These are phyloP conservation scores for Paramormyrops hopkinsi DNA, from an alignment of 2,797 vertebrate genomes.

Conservation along the genomic window DNA sequence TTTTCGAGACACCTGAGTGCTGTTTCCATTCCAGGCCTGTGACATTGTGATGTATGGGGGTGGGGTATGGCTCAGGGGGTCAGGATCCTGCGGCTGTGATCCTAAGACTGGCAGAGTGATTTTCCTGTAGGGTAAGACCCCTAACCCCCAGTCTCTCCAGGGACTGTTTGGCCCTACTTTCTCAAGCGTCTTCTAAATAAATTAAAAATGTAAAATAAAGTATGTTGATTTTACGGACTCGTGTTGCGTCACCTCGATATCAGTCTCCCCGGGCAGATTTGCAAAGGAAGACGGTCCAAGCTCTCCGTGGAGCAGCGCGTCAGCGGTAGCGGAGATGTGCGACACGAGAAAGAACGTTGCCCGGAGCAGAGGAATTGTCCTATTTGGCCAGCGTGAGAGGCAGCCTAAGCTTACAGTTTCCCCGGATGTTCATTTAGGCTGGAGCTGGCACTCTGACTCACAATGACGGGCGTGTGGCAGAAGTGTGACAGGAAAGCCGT, in stretches of 20 bases:
- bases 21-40: background rate
- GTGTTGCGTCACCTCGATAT: constrained; percentile 25
- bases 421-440: background rate
- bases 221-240: background rate
- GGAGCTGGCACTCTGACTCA: background rate
- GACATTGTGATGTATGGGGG: background rate
- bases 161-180: background rate
- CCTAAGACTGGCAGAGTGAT: background rate
- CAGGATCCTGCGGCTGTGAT: background rate
- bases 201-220: background rate
- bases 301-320: constrained; percentile 31
- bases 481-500: background rate
- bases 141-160: background rate
- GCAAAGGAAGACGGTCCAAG: constrained; percentile 40
- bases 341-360: constrained; percentile 2
- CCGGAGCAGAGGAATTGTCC: constrained; percentile 22
- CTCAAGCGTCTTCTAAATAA: background rate
- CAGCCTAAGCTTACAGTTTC: constrained; percentile 19
- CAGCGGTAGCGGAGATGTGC: constrained; percentile 15
- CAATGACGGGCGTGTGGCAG: background rate
- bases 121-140: background rate
- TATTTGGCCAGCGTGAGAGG: constrained; percentile 35
- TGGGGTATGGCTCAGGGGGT: background rate
- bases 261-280: constrained; percentile 32
- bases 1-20: background rate